Percentiles rank a stretch among this genome's conserved stretches.
Conservation (phyloP, 1,140 invertebrate species). For the Battus philenor region DNA sequence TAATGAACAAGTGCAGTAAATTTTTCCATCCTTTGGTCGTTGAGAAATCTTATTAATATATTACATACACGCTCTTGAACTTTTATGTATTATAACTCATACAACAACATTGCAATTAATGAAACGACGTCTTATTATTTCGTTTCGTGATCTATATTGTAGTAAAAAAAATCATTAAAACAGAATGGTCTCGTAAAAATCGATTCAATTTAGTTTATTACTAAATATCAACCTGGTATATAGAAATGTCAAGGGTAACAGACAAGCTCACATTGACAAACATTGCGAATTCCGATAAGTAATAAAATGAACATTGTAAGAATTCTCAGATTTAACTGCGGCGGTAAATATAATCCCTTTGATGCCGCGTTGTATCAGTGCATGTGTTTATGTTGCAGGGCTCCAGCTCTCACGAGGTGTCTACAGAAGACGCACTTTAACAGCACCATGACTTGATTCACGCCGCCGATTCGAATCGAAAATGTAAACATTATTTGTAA, state of each 20-base stretch:
- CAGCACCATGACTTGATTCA: constrained; percentile 66
- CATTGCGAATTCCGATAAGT: neutral
- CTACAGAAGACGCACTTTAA: constrained; percentile 59
- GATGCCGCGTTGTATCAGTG: constrained; percentile 14
- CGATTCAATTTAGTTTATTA: too few relatives aligned
- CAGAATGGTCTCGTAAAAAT: too few relatives aligned
- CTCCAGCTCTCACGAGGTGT: constrained; percentile 64
- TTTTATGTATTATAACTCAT: too few relatives aligned
- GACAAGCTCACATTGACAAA: neutral
- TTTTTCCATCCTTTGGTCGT: too few relatives aligned
- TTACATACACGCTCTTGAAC: too few relatives aligned
- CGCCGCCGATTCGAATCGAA: constrained; percentile 26
- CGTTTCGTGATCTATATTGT: too few relatives aligned
- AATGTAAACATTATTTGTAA: constrained; percentile 35
- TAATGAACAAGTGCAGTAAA: too few relatives aligned
- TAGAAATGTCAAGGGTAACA: neutral
- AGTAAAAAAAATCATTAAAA: too few relatives aligned
- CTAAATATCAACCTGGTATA: neutral
- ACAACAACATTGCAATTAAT: too few relatives aligned
- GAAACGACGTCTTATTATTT: too few relatives aligned
- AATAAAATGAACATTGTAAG: constrained; percentile 5
- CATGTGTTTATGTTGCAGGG: constrained; percentile 51
- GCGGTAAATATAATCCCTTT: constrained; percentile 19
- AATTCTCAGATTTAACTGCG: neutral
- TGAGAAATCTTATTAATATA: too few relatives aligned